Conservation (phyloP, 2,113 vertebrate genomes). For the Vulpes vulpes region DNA sequence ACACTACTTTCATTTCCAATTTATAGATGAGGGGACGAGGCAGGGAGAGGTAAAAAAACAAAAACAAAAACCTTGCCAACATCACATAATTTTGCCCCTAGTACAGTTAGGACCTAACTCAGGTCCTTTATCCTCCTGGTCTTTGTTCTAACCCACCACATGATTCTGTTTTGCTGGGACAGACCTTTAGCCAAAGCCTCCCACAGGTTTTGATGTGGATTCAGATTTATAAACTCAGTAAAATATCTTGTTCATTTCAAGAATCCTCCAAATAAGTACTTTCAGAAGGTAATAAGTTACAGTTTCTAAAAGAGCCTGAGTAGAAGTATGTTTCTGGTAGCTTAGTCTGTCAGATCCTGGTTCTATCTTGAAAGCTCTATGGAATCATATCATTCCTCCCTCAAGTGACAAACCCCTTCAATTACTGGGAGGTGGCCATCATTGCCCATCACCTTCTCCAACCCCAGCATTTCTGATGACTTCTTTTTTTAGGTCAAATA, state of each 20-base stretch:
- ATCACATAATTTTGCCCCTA: not conserved
- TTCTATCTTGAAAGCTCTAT: slow-evolving; percentile 11
- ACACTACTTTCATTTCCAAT: not conserved
- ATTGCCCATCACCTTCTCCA: not conserved
- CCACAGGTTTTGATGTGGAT: not conserved
- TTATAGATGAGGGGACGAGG: not conserved
- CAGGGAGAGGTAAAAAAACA: not conserved
- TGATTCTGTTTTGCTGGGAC: not conserved
- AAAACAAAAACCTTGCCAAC: not conserved
- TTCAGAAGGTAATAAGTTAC: not conserved
- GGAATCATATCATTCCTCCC: not conserved
- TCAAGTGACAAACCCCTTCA: not conserved
- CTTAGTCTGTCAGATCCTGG: not conserved
- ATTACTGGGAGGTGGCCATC: not conserved
- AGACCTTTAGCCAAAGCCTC: not conserved
- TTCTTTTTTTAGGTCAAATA: not conserved
- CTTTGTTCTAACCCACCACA: not conserved
- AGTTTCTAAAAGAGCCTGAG: not conserved
- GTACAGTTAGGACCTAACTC: not conserved
- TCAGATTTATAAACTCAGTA: not conserved
- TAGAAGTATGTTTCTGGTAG: not conserved
- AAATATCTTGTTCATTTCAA: not conserved
- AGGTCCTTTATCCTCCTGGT: not conserved
- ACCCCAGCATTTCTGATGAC: not conserved
- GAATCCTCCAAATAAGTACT: slow-evolving; percentile 13